These are phyloP conservation scores for Eledone cirrhosa DNA, from an alignment of 2,888 invertebrate species.

Conservation along the genomic window DNA sequence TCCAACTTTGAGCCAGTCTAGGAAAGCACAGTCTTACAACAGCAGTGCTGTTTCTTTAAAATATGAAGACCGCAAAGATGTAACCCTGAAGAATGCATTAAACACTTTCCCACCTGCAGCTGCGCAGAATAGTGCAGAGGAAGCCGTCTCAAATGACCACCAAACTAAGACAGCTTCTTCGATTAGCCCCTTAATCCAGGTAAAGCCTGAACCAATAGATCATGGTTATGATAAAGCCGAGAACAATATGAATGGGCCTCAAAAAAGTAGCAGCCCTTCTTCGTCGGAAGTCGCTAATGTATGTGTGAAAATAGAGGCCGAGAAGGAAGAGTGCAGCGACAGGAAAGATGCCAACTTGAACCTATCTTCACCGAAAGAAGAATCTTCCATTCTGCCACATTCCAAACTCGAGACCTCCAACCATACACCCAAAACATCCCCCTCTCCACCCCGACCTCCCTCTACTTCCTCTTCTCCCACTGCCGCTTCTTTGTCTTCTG, in stretches of 20 bases:
- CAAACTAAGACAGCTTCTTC: neutral
- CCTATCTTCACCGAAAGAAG: neutral
- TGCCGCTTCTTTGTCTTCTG: slow-evolving; percentile 33
- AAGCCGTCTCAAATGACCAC: neutral
- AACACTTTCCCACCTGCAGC: neutral
- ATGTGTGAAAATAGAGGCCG: too few relatives aligned
- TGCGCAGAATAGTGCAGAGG: neutral
- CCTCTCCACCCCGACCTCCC: neutral
- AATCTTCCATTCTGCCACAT: slow-evolving; percentile 4
- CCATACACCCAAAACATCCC: slow-evolving; percentile 17
- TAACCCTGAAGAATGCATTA: neutral
- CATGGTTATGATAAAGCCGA: slow-evolving; percentile 17
- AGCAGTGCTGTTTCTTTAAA: neutral
- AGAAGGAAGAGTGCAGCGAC: neutral
- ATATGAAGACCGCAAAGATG: neutral
- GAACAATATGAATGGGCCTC: neutral
- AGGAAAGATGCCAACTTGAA: neutral
- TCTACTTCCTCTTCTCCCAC: slow-evolving; percentile 22
- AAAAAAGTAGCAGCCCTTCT: too few relatives aligned
- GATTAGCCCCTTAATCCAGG: slow-evolving; percentile 3
- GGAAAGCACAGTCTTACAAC: neutral
- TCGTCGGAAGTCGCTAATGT: too few relatives aligned
- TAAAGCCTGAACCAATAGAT: slow-evolving; percentile 20
- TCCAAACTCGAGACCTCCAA: slow-evolving; percentile 1
- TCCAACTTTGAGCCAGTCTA: neutral